Percentiles rank a stretch among this genome's conserved stretches.
Conservation (phyloP, 2,113 vertebrate species). For the Alaudala cheleensis region DNA sequence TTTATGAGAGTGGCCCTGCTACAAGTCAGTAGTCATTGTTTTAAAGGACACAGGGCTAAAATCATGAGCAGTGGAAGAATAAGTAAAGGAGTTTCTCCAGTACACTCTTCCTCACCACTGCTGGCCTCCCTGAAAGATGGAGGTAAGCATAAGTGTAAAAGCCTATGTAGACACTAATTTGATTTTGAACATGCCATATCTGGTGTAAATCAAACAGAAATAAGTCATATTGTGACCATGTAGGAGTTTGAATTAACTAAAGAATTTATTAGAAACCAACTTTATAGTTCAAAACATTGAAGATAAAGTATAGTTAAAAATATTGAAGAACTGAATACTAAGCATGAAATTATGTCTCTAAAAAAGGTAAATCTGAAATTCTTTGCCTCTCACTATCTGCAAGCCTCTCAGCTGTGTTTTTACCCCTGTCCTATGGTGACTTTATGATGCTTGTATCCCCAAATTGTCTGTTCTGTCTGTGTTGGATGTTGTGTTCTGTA, state of each 20-base stretch:
- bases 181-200: neutral
- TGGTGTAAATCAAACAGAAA: neutral
- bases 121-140: neutral
- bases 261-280: neutral
- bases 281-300: neutral
- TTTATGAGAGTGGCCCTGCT: neutral
- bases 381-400: neutral
- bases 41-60: neutral
- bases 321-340: neutral
- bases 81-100: neutral
- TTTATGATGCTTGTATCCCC: too few relatives aligned
- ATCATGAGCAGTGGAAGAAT: neutral
- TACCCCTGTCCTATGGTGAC: too few relatives aligned
- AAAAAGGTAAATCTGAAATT: neutral
- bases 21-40: neutral
- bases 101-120: neutral
- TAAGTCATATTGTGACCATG: neutral
- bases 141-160: neutral
- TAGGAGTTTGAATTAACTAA: neutral
- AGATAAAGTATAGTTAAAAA: too few relatives aligned
- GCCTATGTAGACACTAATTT: neutral
- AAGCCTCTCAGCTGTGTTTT: neutral
- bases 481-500: too few relatives aligned
- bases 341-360: neutral
- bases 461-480: too few relatives aligned